These are phyloP conservation scores for Mamestra configurata DNA, from an alignment of 1,140 invertebrate genomes.

Conservation along the genomic window DNA sequence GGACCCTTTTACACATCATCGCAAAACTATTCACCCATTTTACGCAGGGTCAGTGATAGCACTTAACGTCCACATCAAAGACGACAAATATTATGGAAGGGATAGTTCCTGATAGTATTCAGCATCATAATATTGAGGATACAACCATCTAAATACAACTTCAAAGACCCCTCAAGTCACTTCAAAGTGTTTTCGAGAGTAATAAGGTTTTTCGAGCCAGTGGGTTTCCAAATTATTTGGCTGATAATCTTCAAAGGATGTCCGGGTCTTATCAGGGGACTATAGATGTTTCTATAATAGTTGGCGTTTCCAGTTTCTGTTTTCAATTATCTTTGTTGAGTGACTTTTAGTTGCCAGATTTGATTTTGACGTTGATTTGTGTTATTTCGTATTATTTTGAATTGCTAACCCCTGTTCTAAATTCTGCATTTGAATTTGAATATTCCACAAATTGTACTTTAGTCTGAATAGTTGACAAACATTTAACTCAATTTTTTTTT, in stretches of 20 bases:
- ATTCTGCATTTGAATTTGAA: too few species aligned
- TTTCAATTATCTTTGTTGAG: background rate
- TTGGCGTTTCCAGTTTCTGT: background rate
- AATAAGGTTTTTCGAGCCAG: slow-evolving; percentile 46
- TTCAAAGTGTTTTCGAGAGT: slow-evolving; percentile 27
- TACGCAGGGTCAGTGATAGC: background rate
- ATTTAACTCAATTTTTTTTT: too few species aligned
- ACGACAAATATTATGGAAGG: background rate
- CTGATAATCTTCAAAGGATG: slow-evolving; percentile 32
- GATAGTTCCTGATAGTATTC: slow-evolving; percentile 18
- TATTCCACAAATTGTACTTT: too few species aligned
- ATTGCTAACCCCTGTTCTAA: too few species aligned
- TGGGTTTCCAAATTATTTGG: slow-evolving; percentile 40
- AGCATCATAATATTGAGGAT: background rate
- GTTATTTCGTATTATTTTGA: too few species aligned
- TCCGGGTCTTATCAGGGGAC: slow-evolving; percentile 16
- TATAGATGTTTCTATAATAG: slow-evolving; percentile 23
- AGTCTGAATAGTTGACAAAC: too few species aligned
- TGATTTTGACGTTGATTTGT: too few species aligned
- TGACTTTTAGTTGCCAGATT: background rate
- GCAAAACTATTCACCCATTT: background rate
- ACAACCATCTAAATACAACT: background rate
- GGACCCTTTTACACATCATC: background rate
- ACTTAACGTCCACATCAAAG: slow-evolving; percentile 14
- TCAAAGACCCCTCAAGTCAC: slow-evolving; percentile 34